Conservation (phyloP, 2,888 invertebrate genomes). For the Onthophagus sagittarius region DNA sequence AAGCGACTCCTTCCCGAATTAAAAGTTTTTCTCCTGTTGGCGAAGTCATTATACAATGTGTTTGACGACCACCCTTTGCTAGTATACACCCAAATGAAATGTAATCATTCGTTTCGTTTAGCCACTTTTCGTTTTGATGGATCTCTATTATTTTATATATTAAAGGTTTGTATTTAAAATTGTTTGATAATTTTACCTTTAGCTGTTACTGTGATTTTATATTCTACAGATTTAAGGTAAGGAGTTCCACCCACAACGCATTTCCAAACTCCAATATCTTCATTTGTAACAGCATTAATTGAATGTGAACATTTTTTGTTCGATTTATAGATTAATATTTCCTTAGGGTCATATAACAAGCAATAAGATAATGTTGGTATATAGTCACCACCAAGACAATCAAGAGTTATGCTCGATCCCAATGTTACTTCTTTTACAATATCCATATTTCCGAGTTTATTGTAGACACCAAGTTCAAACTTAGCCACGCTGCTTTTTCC, state of each 20-base stretch:
- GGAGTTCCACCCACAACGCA: neutral
- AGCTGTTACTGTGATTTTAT: neutral
- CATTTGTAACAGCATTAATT: neutral
- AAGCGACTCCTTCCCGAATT: constrained; percentile 15
- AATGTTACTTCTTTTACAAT: neutral
- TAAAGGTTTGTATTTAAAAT: neutral
- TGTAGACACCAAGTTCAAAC: constrained; percentile 4
- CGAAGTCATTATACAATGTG: constrained; percentile 23
- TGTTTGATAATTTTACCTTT: neutral
- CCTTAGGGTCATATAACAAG: neutral
- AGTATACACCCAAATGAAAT: constrained; percentile 25
- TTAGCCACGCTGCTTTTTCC: neutral
- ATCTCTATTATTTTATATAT: constrained; percentile 1
- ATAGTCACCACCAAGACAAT: neutral
- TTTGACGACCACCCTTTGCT: neutral
- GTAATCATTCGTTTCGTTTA: constrained; percentile 17
- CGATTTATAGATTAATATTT: neutral
- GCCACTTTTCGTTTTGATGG: constrained; percentile 14
- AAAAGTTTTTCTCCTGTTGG: constrained; percentile 20
- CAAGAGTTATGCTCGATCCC: neutral
- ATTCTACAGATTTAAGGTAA: neutral
- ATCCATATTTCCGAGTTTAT: constrained; percentile 6
- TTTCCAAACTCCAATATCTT: neutral
- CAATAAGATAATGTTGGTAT: neutral
- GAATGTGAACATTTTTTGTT: neutral